Conservation (phyloP, 2,113 vertebrate species). For the Emydocephalus ijimae region DNA sequence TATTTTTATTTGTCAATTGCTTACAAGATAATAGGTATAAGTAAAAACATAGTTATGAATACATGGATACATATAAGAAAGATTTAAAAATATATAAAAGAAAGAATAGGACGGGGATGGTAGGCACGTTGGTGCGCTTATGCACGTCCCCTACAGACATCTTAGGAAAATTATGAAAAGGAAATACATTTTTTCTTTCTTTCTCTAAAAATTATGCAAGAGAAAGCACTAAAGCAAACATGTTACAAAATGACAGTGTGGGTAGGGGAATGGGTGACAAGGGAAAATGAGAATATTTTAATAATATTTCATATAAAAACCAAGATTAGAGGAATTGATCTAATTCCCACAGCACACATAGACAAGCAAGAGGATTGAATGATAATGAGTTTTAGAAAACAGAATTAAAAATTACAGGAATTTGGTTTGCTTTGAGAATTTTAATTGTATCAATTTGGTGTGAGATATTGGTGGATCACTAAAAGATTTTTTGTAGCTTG, state of each 20-base stretch:
- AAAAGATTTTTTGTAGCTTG: not conserved
- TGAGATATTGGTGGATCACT: not conserved
- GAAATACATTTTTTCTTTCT: not conserved
- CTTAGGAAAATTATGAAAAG: not conserved
- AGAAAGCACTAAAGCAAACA: not conserved
- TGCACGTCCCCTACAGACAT: no score
- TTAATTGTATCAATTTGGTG: not conserved
- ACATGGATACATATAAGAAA: no score
- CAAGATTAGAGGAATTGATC: constrained; percentile 14
- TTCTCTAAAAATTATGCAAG: not conserved
- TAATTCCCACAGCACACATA: not conserved
- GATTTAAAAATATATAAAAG: no score
- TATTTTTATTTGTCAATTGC: no score
- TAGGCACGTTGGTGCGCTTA: no score
- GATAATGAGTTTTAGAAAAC: constrained; percentile 24
- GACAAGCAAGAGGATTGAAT: constrained; percentile 9
- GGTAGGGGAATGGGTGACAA: not conserved
- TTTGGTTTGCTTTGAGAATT: constrained; percentile 1
- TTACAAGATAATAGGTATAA: no score
- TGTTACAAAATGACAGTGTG: not conserved
- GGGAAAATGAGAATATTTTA: constrained; percentile 1
- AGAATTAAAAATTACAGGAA: constrained; percentile 13
- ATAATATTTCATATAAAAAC: constrained; percentile 12
- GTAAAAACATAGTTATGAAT: no score
- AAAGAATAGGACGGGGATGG: no score